Conservation (phyloP, 2,888 invertebrate species). For the Aphodius sticticus region DNA sequence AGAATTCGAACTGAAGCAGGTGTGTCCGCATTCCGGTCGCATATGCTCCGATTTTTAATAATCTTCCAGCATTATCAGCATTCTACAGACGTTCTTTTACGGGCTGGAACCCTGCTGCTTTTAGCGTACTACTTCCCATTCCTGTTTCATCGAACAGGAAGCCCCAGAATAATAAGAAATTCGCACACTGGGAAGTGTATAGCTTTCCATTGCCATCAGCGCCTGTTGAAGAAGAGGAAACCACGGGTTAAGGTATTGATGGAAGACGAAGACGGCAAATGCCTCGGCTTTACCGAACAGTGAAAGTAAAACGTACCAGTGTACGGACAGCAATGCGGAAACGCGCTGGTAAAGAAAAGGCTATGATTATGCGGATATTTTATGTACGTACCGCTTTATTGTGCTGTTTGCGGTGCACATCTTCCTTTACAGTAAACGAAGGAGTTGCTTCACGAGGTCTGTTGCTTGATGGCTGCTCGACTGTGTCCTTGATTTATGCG, state of each 20-base stretch:
- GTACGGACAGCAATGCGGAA: not conserved
- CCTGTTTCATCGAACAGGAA: not conserved
- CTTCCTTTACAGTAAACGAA: not conserved
- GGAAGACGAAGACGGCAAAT: not conserved
- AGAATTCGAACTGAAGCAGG: constrained; percentile 11
- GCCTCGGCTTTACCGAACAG: not conserved
- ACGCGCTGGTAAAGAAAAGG: not conserved
- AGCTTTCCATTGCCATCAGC: not conserved
- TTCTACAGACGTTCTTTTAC: not conserved
- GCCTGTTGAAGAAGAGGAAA: not conserved
- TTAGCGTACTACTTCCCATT: not conserved
- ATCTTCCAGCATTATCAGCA: not conserved
- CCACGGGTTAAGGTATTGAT: not conserved
- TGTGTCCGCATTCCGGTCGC: constrained; percentile 25
- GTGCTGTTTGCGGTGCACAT: not conserved
- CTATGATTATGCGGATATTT: constrained; percentile 4
- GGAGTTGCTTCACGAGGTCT: not conserved
- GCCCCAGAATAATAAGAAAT: not conserved
- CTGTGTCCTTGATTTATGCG: not conserved
- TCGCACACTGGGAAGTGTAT: not conserved
- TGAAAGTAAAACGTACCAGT: not conserved
- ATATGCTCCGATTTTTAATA: constrained; percentile 22
- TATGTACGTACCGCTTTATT: not conserved
- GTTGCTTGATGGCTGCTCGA: not conserved
- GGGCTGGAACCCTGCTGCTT: not conserved